phyloP scores from a whole-genome alignment of 2,113 vertebrate species.

The Ceyx melanurus region DNA sequence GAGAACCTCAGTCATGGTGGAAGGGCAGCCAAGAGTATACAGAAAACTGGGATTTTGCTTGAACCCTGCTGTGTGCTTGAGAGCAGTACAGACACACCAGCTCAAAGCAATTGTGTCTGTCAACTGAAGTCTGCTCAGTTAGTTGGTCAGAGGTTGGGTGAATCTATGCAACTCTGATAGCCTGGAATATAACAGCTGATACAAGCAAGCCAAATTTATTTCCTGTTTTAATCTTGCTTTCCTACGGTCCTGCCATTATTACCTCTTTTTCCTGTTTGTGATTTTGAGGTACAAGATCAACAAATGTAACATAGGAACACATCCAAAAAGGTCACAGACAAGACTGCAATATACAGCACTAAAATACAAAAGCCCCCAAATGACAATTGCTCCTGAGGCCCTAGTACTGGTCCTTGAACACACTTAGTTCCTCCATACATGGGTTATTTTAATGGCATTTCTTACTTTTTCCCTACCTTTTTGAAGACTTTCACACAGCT shows the following conservation, averaged over 20 bases:
- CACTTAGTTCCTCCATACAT: neutral
- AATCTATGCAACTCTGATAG: neutral
- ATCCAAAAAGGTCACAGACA: neutral
- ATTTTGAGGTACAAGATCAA: neutral
- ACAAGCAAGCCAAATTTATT: neutral
- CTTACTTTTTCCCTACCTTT: neutral
- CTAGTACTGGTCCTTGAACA: neutral
- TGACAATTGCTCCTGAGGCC: neutral
- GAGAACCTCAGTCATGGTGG: neutral
- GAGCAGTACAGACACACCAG: neutral
- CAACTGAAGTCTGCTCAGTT: neutral
- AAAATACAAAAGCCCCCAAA: neutral
- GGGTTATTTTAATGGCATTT: neutral
- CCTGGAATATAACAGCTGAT: neutral
- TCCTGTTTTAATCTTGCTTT: neutral
- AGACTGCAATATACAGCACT: neutral
- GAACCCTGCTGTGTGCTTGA: neutral
- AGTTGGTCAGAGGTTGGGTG: neutral
- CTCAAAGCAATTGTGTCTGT: neutral
- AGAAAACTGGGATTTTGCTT: neutral
- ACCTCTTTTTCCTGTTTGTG: neutral
- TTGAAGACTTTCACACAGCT: neutral
- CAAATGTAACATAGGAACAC: neutral
- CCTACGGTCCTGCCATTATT: neutral
- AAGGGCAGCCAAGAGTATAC: neutral